phyloP scores from a whole-genome alignment of 92 coral and sea anemone genomes.

The Phenganax marumi region DNA sequence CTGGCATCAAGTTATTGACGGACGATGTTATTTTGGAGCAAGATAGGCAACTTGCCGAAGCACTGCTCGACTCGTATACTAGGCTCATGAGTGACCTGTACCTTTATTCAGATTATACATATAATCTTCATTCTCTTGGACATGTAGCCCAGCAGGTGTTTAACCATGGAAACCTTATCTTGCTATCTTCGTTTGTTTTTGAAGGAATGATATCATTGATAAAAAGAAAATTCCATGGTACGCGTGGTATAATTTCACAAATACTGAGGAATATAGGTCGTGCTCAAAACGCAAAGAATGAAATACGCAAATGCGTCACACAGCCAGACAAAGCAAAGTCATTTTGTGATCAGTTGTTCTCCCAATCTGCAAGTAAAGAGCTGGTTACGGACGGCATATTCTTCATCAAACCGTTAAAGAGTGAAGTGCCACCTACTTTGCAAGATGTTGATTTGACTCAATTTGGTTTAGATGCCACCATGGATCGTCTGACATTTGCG shows the following conservation, averaged over 20 bases:
- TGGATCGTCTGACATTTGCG: neutral
- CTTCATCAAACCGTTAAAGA: neutral
- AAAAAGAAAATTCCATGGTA: slow-evolving; percentile 13
- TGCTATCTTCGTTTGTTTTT: slow-evolving; percentile 2
- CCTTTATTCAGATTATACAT: neutral
- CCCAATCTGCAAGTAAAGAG: neutral
- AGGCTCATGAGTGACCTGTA: slow-evolving; percentile 5
- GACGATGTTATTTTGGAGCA: neutral
- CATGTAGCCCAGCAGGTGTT: slow-evolving; percentile 8
- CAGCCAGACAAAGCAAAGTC: slow-evolving; percentile 27
- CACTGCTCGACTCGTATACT: slow-evolving; percentile 1
- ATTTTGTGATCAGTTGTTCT: slow-evolving; percentile 1
- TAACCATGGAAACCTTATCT: slow-evolving; percentile 17
- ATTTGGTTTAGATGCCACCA: neutral
- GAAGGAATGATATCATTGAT: slow-evolving; percentile 18
- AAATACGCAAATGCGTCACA: neutral
- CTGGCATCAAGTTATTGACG: slow-evolving; percentile 1
- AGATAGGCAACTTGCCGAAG: slow-evolving; percentile 27
- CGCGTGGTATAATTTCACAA: slow-evolving; percentile 19
- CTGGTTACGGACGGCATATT: neutral
- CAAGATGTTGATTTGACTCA: neutral
- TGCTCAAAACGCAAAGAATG: neutral
- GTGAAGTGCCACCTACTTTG: neutral
- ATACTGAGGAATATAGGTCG: neutral
- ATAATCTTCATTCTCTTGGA: slow-evolving; percentile 9